Percentiles rank a stretch among this genome's conserved stretches.
Evolutionary conservation across 1,140 invertebrate genomes (phyloP).

Genomic region (Bombus vancouverensis): DNA sequence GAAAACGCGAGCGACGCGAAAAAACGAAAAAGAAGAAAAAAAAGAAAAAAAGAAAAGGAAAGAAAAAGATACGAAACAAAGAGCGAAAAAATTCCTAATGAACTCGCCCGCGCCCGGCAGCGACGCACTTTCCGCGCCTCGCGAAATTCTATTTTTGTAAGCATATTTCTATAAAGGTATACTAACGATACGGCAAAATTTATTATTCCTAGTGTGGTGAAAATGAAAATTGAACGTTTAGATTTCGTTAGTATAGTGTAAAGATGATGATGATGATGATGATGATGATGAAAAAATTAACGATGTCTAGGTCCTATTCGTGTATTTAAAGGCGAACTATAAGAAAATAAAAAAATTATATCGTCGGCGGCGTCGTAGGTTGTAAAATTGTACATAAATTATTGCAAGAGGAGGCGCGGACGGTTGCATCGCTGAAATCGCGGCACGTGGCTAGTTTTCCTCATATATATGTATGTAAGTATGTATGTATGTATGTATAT

Average conservation of each 20-base stretch:
- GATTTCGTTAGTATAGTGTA: conserved; percentile 84
- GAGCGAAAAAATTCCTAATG: conserved; percentile 70
- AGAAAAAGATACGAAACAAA: conserved; percentile 49
- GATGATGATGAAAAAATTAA: conserved; percentile 78
- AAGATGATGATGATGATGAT: conserved; percentile 64
- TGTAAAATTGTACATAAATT: conserved; percentile 84
- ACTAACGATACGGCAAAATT: conserved; percentile 83
- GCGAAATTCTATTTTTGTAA: conserved; percentile 84
- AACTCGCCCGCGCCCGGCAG: conserved; percentile 77
- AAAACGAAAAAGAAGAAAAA: conserved; percentile 12
- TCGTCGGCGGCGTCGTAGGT: conserved; percentile 82
- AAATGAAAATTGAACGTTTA: conserved; percentile 83
- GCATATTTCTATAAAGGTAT: conserved; percentile 84
- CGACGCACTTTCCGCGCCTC: conserved; percentile 79
- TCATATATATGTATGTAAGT: conserved; percentile 54
- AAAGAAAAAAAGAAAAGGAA: conserved; percentile 38
- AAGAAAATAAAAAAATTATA: conserved; percentile 81
- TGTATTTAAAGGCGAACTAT: conserved; percentile 78
- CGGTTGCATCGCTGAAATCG: conserved; percentile 74
- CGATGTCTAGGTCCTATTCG: conserved; percentile 83
- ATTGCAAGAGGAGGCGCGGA: conserved; percentile 81
- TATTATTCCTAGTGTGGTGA: conserved; percentile 83
- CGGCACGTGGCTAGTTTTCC: conserved; percentile 71
- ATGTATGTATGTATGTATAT: conserved; percentile 61
- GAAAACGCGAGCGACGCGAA: neutral